These are phyloP conservation scores for Philotrypesis tridentata DNA, from an alignment of 1,140 invertebrate genomes.

Conservation along the genomic window DNA sequence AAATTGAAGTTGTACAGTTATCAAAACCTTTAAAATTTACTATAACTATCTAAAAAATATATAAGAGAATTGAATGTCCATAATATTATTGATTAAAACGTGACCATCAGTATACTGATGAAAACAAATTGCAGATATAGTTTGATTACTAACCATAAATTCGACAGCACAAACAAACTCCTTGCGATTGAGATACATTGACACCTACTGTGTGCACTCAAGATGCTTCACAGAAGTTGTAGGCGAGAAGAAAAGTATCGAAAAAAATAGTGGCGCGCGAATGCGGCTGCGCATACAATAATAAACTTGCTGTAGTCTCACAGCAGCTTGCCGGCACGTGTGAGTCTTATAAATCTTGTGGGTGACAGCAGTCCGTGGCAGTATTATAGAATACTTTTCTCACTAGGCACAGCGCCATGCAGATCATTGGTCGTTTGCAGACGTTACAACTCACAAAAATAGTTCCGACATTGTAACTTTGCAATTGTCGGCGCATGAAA, in stretches of 20 bases:
- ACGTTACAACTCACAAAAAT: conserved; percentile 47
- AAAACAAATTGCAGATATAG: no score
- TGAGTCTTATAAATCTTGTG: not conserved
- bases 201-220: not conserved
- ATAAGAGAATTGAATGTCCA: no score
- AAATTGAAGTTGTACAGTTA: no score
- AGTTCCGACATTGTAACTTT: conserved; percentile 47
- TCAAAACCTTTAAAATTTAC: no score
- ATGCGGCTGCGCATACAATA: not conserved
- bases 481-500: not conserved
- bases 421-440: not conserved
- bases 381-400: not conserved
- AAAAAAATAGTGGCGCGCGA: not conserved
- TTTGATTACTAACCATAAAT: not conserved
- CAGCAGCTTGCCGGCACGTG: not conserved
- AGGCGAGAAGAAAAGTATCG: no score
- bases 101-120: no score
- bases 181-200: not conserved
- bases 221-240: no score
- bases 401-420: not conserved
- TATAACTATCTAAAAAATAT: no score
- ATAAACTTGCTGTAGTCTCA: not conserved
- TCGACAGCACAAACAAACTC: not conserved
- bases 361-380: not conserved
- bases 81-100: no score